Evolutionary conservation across 2,888 invertebrate species (phyloP).

Genomic region (Cephonodes hylas): DNA sequence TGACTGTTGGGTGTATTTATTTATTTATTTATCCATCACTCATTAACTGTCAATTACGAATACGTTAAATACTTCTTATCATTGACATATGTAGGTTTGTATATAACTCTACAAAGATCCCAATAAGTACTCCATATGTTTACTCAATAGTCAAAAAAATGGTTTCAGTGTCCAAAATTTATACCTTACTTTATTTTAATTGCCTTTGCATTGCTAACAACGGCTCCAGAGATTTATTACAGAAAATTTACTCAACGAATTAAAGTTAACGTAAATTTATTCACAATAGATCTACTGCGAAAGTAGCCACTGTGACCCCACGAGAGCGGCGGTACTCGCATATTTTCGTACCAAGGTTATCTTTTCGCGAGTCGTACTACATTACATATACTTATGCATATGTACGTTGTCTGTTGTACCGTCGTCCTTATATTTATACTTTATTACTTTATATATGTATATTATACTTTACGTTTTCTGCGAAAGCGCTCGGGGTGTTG

Average conservation of each 20-base stretch:
- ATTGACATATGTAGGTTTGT: no score
- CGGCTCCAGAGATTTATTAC: neutral
- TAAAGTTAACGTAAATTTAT: neutral
- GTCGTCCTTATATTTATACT: neutral
- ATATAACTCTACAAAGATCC: no score
- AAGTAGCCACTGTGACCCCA: neutral
- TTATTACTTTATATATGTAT: constrained; percentile 1
- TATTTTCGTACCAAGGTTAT: constrained; percentile 57
- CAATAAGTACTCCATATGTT: no score
- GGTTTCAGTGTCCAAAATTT: no score
- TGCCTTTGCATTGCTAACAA: no score
- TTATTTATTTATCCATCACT: no score
- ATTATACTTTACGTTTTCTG: constrained; percentile 10
- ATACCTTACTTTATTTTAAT: no score
- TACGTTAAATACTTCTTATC: no score
- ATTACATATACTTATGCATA: neutral
- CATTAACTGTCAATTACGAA: no score
- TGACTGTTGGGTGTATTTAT: no score
- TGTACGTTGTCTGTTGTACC: constrained; percentile 10
- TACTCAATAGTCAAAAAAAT: no score
- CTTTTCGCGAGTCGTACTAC: constrained; percentile 41
- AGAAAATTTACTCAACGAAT: neutral
- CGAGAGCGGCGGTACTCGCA: constrained; percentile 34
- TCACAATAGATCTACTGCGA: constrained; percentile 6
- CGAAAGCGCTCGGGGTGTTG: neutral